Percentiles rank a stretch among this genome's conserved stretches.
Evolutionary conservation across 2,113 vertebrate genomes (phyloP).

Genomic region (Poecile atricapillus): DNA sequence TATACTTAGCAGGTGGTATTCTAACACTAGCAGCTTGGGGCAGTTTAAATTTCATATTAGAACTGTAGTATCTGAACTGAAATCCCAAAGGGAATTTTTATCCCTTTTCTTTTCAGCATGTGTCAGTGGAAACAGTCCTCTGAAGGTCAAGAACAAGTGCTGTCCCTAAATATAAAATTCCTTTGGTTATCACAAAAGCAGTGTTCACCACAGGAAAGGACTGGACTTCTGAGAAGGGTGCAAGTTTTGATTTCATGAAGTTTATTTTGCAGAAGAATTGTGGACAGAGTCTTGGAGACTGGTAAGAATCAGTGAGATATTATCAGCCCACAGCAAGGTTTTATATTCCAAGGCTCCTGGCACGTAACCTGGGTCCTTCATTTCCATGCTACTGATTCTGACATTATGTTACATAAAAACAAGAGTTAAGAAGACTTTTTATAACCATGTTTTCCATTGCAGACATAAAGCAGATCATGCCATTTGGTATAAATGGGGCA

Average conservation of each 20-base stretch:
- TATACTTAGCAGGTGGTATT: conserved; percentile 57
- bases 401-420: conserved; percentile 5
- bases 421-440: background rate
- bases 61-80: conserved; percentile 21
- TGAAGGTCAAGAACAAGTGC: conserved; percentile 46
- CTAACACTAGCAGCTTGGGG: conserved; percentile 32
- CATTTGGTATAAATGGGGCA: background rate
- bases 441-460: background rate
- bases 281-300: conserved; percentile 38
- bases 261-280: conserved; percentile 32
- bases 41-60: conserved; percentile 55
- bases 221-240: conserved; percentile 50
- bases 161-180: conserved; percentile 61
- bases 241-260: conserved; percentile 49
- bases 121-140: conserved; percentile 53
- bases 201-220: conserved; percentile 42
- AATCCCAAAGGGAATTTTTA: conserved; percentile 48
- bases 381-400: conserved; percentile 36
- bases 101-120: conserved; percentile 51
- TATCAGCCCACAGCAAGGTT: conserved; percentile 13
- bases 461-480: conserved; percentile 1
- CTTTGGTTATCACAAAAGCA: conserved; percentile 48
- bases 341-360: conserved; percentile 37
- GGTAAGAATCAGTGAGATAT: conserved; percentile 47
- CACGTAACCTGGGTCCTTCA: background rate